Percentiles rank a stretch among this genome's conserved stretches.
These are phyloP conservation scores for Macrosoma leucophasiata DNA, from an alignment of 2,888 invertebrate genomes.

Conservation along the genomic window DNA sequence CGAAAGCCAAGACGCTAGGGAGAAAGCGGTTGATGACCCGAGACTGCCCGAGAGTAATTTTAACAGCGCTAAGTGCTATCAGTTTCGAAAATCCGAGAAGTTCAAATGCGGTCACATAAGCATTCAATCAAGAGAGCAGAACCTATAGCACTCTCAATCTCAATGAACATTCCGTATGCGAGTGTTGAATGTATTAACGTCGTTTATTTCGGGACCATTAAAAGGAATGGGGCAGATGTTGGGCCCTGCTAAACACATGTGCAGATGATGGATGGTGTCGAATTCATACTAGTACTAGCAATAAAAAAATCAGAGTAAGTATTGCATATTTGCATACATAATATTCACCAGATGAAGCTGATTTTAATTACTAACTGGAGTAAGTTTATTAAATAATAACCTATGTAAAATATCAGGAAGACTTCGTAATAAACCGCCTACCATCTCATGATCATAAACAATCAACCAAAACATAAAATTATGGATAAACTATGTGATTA, in stretches of 20 bases:
- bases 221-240: conserved; percentile 45
- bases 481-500: conserved; percentile 13
- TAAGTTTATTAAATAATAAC: too few relatives aligned
- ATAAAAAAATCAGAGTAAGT: too few relatives aligned
- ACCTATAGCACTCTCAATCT: conserved; percentile 26
- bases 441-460: too few relatives aligned
- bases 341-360: too few relatives aligned
- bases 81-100: conserved; percentile 38
- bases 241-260: conserved; percentile 45
- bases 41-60: conserved; percentile 29
- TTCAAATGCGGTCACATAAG: conserved; percentile 37
- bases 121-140: conserved; percentile 44
- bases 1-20: conserved; percentile 38
- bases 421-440: too few relatives aligned
- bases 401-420: too few relatives aligned
- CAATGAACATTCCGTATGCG: conserved; percentile 47
- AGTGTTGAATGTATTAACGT: conserved; percentile 54
- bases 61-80: conserved; percentile 15
- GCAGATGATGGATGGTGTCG: conserved; percentile 29
- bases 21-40: conserved; percentile 60
- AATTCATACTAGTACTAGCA: conserved; percentile 7
- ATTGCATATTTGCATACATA: too few relatives aligned
- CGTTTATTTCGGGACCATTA: conserved; percentile 55
- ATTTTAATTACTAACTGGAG: too few relatives aligned
- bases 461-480: conserved; percentile 14